Evolutionary conservation across 53 echinoderm and acorn worm genomes (phyloP).

Genomic region (Paelopatides confundens): DNA sequence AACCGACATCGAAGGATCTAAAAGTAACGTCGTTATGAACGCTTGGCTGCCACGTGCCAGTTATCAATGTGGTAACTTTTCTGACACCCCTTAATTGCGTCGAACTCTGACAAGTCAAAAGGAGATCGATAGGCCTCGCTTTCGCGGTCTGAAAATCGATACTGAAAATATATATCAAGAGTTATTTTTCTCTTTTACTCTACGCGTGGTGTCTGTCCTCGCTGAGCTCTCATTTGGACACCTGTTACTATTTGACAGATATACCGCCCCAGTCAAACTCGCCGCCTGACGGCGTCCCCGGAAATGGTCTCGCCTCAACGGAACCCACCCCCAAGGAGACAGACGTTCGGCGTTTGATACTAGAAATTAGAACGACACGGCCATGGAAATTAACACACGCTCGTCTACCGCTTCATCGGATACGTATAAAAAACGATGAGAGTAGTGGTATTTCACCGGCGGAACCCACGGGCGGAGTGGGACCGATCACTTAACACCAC

Average conservation of each 20-base stretch:
- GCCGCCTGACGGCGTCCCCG: neutral
- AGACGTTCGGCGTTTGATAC: neutral
- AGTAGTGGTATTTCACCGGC: no score
- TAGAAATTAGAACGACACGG: neutral
- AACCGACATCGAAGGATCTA: constrained; percentile 88
- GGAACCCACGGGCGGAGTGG: no score
- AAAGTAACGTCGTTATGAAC: constrained; percentile 86
- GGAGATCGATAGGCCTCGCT: constrained; percentile 93
- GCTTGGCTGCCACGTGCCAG: constrained; percentile 90
- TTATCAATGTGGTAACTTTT: constrained; percentile 98
- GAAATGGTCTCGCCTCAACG: neutral
- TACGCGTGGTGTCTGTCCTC: constrained; percentile 85
- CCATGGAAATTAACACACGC: neutral
- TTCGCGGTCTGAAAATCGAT: constrained; percentile 91
- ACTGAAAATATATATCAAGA: constrained; percentile 86
- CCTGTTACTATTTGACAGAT: constrained; percentile 86
- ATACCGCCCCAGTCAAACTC: neutral
- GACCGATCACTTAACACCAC: constrained; percentile 58
- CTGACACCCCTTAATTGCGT: constrained; percentile 98
- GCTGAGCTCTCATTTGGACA: constrained; percentile 83
- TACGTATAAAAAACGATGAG: no score
- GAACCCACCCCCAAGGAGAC: neutral
- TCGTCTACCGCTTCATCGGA: neutral
- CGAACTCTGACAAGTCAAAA: no score
- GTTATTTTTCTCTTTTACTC: constrained; percentile 80